A percentile compares a stretch with the other conserved stretches of the same genome.
Evolutionary conservation across 2,113 vertebrate species (phyloP).

Genomic region (Numida meleagris): DNA sequence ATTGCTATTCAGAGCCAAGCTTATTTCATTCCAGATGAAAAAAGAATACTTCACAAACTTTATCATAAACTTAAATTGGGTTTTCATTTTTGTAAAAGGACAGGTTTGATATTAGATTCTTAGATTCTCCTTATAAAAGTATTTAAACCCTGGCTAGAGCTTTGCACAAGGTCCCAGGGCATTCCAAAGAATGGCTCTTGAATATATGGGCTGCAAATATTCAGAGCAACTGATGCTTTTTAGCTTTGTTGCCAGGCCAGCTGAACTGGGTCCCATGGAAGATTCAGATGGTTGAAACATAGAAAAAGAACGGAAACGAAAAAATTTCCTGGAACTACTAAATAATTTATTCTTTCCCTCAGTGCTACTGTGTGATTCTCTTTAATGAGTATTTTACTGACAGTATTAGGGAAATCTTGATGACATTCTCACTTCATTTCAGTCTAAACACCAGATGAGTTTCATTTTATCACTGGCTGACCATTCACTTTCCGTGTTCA

Average conservation of each 20-base stretch:
- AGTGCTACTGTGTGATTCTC: neutral
- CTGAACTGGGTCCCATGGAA: neutral
- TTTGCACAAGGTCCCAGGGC: neutral
- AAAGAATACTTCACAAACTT: slow-evolving; percentile 3
- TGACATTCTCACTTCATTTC: neutral
- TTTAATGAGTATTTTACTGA: neutral
- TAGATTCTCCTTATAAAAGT: neutral
- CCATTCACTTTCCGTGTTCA: neutral
- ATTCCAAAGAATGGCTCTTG: neutral
- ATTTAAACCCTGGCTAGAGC: neutral
- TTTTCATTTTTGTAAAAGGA: slow-evolving; percentile 1
- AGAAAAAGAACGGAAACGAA: neutral
- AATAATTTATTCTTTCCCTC: neutral
- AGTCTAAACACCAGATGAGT: neutral
- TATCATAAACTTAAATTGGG: neutral
- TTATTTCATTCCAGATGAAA: slow-evolving; percentile 15
- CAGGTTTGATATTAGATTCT: neutral
- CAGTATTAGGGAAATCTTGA: neutral
- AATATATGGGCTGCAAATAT: neutral
- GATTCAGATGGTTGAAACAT: neutral
- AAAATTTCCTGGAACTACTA: neutral
- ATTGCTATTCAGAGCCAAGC: slow-evolving; percentile 22
- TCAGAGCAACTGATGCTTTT: neutral
- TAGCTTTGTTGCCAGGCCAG: neutral
- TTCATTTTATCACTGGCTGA: neutral